These are phyloP conservation scores for Diaprepes abbreviatus DNA, from an alignment of 2,888 invertebrate genomes.

Conservation along the genomic window DNA sequence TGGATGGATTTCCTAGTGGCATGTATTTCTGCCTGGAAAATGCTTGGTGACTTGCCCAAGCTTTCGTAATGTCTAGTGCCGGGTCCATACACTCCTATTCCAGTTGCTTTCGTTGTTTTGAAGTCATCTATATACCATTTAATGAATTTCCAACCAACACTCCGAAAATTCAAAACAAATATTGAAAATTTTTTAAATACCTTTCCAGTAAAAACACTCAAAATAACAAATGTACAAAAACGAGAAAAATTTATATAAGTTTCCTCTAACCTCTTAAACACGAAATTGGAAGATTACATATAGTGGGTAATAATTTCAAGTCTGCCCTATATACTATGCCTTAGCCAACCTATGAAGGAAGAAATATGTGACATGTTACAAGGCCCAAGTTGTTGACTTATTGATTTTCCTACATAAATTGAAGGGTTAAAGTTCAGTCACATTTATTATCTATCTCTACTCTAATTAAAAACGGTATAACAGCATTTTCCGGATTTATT, in stretches of 20 bases:
- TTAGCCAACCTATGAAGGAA: conserved; percentile 9
- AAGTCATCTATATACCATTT: too few relatives aligned
- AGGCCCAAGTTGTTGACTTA: conserved; percentile 19
- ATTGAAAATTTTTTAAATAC: too few relatives aligned
- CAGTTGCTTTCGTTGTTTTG: too few relatives aligned
- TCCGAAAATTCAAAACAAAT: too few relatives aligned
- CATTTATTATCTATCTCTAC: conserved; percentile 20
- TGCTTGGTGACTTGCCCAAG: too few relatives aligned
- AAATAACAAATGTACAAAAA: not conserved
- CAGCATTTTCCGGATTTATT: conserved; percentile 4
- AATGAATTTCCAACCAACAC: too few relatives aligned
- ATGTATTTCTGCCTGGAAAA: too few relatives aligned
- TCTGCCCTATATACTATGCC: conserved; percentile 2
- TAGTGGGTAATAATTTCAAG: conserved; percentile 1
- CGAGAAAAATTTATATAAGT: not conserved
- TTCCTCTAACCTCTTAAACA: not conserved
- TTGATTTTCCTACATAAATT: conserved; percentile 32
- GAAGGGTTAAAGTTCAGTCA: conserved; percentile 17
- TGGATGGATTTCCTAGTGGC: too few relatives aligned
- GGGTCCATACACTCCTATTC: too few relatives aligned
- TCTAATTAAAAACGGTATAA: conserved; percentile 20
- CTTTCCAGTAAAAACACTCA: too few relatives aligned
- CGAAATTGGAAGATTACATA: not conserved
- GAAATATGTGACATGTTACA: conserved; percentile 17
- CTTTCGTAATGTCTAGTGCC: too few relatives aligned